Evolutionary conservation across 2,888 invertebrate genomes (phyloP), one percentile per base, ranked within the genome.

Genomic region (Hecatera dysodea): DNA sequence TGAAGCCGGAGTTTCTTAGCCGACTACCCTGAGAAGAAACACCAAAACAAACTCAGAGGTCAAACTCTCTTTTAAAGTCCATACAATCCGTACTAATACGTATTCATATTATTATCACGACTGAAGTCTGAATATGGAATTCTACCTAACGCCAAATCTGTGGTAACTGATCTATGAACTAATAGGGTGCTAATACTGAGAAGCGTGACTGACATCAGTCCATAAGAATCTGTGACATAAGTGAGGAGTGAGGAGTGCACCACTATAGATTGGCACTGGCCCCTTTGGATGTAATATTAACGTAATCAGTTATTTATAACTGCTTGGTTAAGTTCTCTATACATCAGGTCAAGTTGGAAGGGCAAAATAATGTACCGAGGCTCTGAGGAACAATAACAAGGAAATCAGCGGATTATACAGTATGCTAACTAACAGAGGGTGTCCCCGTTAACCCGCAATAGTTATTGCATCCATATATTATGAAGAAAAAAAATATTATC

Each of bases 151-250:
- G 3, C 29, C 61, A 39, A 12, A 62, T 72, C 72, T 66, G 33
- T 33, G 24, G 11, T 59, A 59, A 50, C 48, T 74, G 39, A 44
- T 82, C 82, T 76, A 62, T 77, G 84, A 75, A 67, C 68, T 84
- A 81, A 80, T 86, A 86, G 76, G 72, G 77, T 81, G 84, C 83
- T 74, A 77, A 81, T 80, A 76, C 89, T 60, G 44, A 89, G 91
- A 92, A 91, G 79, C 80, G 76, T 74, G 65, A 72, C 89, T 92
- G 91, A 91, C 90, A 91, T 92, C 91, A 92, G 88, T 85, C 76
- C 73, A 73, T 78, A 82, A 83, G 90, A 89, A 91, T 92, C 87
- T 80, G 61, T 85, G 74, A 67, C 74, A 63, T 72, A 82, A 63
- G 39, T 77, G 68, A 63, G 71, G 73, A 76, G 72, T 27, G 65